Evolutionary conservation across 1,140 invertebrate genomes (phyloP), one percentile per base, ranked within the genome.

Genomic region (Heliconius eleuchia): DNA sequence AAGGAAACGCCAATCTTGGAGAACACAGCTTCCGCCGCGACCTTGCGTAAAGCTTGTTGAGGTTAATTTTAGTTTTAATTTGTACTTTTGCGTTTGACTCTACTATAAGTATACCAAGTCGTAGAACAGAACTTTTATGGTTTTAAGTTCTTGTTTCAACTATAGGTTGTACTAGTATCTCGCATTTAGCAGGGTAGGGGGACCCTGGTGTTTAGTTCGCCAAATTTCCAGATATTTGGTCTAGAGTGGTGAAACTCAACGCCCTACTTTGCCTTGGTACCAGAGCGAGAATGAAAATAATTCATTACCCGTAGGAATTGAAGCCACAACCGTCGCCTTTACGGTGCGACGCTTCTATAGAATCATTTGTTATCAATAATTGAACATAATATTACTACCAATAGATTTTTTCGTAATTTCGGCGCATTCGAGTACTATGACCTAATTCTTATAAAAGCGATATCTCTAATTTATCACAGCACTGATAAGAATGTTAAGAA

Each of bases 1-100:
- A 80, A 90, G 87, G 88, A 89, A 83, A 87, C 81, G 88, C 87
- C 86, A 86, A 86, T 89, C 87, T 86, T 82, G 79, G n/a, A 37
- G 30, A 16, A 52, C 50, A 18, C 55, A 57, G 37, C 82, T 80
- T 80, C 81, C 75, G n/a, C 74, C 72, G 57, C 60, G 77, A 79
- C 81, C 81, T 82, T 82, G 79, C 80, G 75, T 78, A 73, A 71
- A 70, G 46, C 39, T 57, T 78, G 73, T 73, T 73, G 39, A 76
- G 19, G 52, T 72, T 80, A 60, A 76, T 75, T 74, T 82, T 66
- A 66, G 3, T 66, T 66, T 27, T 66, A 66, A 66, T 60, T 60
- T 27, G 23, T 11, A 23, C 27, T 23, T 23, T 23, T 60, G 9
- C n/a, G n/a, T 27, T 37, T 9, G 19, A 60, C 9, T n/a, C 9